phyloP scores from a whole-genome alignment of 2,113 vertebrate species.

The Leucoraja erinaceus region DNA sequence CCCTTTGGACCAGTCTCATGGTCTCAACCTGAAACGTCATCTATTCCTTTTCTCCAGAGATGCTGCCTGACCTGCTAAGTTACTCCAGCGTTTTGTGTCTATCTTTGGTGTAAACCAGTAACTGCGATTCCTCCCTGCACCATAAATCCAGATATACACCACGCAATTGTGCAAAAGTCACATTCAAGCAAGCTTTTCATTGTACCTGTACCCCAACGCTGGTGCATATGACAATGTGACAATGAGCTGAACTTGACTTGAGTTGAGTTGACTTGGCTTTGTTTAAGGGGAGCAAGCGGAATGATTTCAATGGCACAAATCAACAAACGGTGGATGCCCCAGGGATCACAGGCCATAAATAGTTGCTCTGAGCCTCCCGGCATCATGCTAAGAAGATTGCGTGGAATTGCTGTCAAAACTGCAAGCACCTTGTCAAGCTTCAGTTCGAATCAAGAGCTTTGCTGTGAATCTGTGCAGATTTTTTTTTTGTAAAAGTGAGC shows the following conservation, averaged over 20 bases:
- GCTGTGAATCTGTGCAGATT: constrained; percentile 9
- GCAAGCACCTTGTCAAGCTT: background rate
- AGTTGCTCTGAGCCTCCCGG: background rate
- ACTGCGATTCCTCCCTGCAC: too few relatives aligned
- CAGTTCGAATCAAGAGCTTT: background rate
- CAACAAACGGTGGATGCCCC: background rate
- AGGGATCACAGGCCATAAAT: background rate
- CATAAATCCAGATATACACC: background rate
- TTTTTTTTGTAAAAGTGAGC: background rate
- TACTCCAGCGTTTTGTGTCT: too few relatives aligned
- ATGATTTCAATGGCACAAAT: background rate
- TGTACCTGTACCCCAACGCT: too few relatives aligned
- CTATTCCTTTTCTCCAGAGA: too few relatives aligned
- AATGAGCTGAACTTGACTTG: too few relatives aligned
- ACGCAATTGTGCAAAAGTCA: background rate
- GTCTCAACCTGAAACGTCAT: too few relatives aligned
- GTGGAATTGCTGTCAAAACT: background rate
- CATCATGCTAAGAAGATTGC: background rate
- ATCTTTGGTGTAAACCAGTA: too few relatives aligned
- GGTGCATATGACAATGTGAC: too few relatives aligned
- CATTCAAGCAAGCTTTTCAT: background rate
- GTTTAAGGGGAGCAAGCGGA: background rate
- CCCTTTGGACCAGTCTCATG: too few relatives aligned
- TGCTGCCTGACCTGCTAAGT: too few relatives aligned
- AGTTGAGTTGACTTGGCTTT: too few relatives aligned